These are phyloP conservation scores for Andricus curvator DNA, from an alignment of 2,888 invertebrate species.

Conservation along the genomic window DNA sequence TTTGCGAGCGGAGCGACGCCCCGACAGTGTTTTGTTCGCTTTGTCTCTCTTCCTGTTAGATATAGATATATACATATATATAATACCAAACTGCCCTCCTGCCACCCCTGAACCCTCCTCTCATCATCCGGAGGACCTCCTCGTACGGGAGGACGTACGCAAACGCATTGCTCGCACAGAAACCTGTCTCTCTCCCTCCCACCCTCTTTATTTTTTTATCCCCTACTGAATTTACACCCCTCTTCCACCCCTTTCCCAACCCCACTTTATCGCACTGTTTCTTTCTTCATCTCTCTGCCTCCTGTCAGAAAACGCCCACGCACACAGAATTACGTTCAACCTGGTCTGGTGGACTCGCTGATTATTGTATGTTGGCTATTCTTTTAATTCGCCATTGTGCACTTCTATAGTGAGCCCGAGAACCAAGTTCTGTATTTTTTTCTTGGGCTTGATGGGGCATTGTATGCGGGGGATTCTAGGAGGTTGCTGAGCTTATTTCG, in stretches of 20 bases:
- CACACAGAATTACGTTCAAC: slow-evolving; percentile 9
- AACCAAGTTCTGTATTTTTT: slow-evolving; percentile 16
- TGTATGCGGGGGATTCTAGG: not conserved
- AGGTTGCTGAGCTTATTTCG: not conserved
- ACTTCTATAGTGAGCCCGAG: slow-evolving; percentile 10
- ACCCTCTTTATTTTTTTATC: not conserved
- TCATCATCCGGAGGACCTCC: slow-evolving; percentile 36
- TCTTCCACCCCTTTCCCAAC: not conserved
- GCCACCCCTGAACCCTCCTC: slow-evolving; percentile 1
- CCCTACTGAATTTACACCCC: not conserved
- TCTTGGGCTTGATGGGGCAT: not conserved
- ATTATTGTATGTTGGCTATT: slow-evolving; percentile 33
- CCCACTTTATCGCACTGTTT: slow-evolving; percentile 38
- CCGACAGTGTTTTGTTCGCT: slow-evolving; percentile 76
- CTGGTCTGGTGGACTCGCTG: slow-evolving; percentile 6
- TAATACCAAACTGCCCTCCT: slow-evolving; percentile 62
- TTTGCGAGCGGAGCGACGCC: slow-evolving; percentile 73
- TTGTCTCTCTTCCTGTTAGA: slow-evolving; percentile 75
- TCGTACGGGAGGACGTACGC: slow-evolving; percentile 7
- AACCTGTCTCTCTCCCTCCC: slow-evolving; percentile 15
- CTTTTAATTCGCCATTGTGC: slow-evolving; percentile 34
- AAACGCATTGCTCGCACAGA: slow-evolving; percentile 32
- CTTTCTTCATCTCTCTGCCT: slow-evolving; percentile 26
- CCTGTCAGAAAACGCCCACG: slow-evolving; percentile 21
- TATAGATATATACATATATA: slow-evolving; percentile 69